A percentile compares a stretch with the other conserved stretches of the same genome.
Evolutionary conservation across 2,797 vertebrate genomes (phyloP).

Genomic region (Sphenopsis melanotis): DNA sequence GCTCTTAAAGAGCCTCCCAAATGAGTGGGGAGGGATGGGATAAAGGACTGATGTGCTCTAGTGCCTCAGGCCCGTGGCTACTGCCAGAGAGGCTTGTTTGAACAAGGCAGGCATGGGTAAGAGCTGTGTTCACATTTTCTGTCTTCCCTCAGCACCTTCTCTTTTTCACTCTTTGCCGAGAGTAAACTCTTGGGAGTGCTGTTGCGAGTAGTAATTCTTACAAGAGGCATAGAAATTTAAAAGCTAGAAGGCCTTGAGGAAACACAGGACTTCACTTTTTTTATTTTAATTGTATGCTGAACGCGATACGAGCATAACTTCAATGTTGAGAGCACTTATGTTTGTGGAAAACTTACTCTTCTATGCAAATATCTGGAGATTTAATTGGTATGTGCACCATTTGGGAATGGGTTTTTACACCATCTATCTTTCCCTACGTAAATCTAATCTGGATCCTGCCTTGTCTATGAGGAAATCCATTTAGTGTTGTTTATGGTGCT

Average conservation of each 20-base stretch:
- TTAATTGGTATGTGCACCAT: not conserved
- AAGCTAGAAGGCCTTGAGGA: not conserved
- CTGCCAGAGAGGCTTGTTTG: constrained; percentile 16
- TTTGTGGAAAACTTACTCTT: not conserved
- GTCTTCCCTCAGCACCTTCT: not conserved
- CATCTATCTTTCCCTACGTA: not conserved
- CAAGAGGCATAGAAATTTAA: not conserved
- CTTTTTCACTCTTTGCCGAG: not conserved
- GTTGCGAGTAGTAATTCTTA: not conserved
- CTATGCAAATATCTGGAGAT: not conserved
- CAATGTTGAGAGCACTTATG: fast-evolving
- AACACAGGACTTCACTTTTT: not conserved
- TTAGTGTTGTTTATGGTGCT: constrained; percentile 5
- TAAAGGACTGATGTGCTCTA: not conserved
- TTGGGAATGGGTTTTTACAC: not conserved
- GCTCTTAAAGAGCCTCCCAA: not conserved
- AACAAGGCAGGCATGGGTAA: not conserved
- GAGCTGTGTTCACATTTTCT: not conserved
- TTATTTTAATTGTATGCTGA: not conserved
- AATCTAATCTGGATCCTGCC: not conserved
- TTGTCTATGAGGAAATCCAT: constrained; percentile 5
- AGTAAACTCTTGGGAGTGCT: not conserved
- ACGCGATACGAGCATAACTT: fast-evolving
- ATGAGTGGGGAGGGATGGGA: not conserved
- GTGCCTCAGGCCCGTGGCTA: constrained; percentile 19